Base-by-base conservation (phyloP, 1,140 invertebrate species). In the Doryteuthis pealeii region DNA sequence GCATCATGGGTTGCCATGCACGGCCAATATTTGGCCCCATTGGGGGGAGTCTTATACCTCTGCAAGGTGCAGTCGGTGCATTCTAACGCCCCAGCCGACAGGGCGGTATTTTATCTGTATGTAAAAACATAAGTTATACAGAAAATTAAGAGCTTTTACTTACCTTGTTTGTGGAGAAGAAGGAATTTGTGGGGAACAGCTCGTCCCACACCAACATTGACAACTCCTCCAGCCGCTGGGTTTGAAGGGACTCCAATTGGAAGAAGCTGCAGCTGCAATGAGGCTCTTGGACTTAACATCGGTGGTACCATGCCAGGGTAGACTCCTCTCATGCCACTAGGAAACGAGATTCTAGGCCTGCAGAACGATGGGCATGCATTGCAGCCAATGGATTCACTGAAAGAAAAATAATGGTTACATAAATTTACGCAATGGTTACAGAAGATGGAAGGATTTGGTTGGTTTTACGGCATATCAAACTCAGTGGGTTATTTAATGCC, bases 271-370 rank as follows among this genome's bases (percentile, higher is more conserved):
- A 30, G 67, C 3, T 54, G 18, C 14, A 65, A 73, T 15, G 66
- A 69, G 32, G 72, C 67, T 66, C 71, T 66, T 22, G 72, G 65
- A 32, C 43, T 68, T 22, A 74, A 14, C 54, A 76, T 70, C 30
- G 72, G 69, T 32, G 72, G 40, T 31, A 76, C 71, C 8, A 43
- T 28, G 4, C 54, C 35, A 74, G 82, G 78, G 72, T 80, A 80
- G 30, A 83, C 79, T 6, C 80, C 75, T 62, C 83, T 74, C 31
- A 82, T 73, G 22, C 79, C 82, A 26, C 79, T 82, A 66, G 81
- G 0, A 84, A 77, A 22, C 81, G 68, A 12, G 82, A 78, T 65
- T 85, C 82, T 66, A 85, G 67, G 81, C 15, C 32, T 31, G 31
- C 15, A 30, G 71, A 58, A 70, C 78, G 78, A 28, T 75, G 75